These are phyloP conservation scores for Tetragonula clypearis DNA, from an alignment of 1,140 invertebrate genomes.

Conservation along the genomic window DNA sequence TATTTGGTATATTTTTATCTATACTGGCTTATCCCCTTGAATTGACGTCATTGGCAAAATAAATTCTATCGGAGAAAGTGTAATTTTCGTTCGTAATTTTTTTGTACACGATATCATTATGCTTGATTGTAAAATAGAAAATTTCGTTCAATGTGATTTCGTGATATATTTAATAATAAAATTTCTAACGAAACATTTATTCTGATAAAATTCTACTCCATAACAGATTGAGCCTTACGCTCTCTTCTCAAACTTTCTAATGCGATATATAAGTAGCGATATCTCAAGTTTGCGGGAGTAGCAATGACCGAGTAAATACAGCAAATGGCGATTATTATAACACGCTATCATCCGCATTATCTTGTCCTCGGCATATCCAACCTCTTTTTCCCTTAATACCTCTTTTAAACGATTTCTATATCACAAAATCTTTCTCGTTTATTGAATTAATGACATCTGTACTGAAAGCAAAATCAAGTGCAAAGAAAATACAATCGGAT, in stretches of 20 bases:
- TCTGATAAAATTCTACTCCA: not conserved
- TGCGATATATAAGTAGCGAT: not conserved
- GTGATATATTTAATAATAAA: not conserved
- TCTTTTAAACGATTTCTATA: not conserved
- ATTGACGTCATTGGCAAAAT: not conserved
- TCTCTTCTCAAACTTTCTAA: constrained; percentile 4
- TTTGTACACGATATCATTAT: not conserved
- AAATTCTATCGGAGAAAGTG: constrained; percentile 1
- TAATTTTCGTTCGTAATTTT: not conserved
- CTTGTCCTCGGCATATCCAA: not conserved
- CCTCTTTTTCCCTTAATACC: too few species aligned
- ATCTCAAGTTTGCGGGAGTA: not conserved
- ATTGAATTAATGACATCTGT: not conserved
- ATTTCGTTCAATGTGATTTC: not conserved
- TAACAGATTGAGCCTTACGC: not conserved
- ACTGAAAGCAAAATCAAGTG: not conserved
- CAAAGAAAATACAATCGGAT: not conserved
- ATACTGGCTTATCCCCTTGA: not conserved
- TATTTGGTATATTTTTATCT: not conserved
- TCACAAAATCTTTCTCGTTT: not conserved
- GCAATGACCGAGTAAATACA: not conserved
- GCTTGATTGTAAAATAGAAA: not conserved
- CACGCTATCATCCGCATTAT: not conserved
- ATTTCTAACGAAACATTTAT: not conserved
- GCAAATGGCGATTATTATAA: not conserved